Percentiles rank a stretch among this genome's conserved stretches.
phyloP scores from a whole-genome alignment of 2,888 invertebrate species.

The Zaprionus bogoriensis region DNA sequence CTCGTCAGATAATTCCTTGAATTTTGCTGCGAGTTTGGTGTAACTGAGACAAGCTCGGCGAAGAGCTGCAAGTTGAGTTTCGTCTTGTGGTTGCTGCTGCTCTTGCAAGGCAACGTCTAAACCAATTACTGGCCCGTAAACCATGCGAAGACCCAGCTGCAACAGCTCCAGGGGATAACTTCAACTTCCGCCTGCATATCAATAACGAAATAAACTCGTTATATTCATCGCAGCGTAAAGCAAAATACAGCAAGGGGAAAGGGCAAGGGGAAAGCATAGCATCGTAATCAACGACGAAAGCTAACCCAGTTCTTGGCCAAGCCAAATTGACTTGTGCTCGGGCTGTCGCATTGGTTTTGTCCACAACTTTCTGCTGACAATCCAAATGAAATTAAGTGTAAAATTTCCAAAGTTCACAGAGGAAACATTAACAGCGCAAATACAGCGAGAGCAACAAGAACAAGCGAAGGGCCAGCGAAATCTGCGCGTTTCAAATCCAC shows the following conservation, averaged over 20 bases:
- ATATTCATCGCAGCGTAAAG: conserved; percentile 17
- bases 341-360: conserved; percentile 30
- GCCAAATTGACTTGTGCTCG: conserved; percentile 35
- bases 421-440: background rate
- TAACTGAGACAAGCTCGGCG: background rate
- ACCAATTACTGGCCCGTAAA: conserved; percentile 30
- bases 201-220: conserved; percentile 59
- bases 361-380: conserved; percentile 38
- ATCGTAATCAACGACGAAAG: conserved; percentile 2
- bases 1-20: background rate
- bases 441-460: background rate
- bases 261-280: background rate
- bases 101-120: conserved; percentile 19
- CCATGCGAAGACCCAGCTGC: background rate
- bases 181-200: conserved; percentile 54
- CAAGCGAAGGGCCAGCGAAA: conserved; percentile 36
- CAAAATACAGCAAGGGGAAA: conserved; percentile 5
- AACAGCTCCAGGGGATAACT: conserved; percentile 16
- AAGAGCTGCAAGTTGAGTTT: background rate
- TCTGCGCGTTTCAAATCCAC: conserved; percentile 64
- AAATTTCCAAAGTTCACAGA: conserved; percentile 62
- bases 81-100: background rate
- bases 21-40: background rate
- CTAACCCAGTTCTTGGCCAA: conserved; percentile 6
- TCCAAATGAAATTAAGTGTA: conserved; percentile 67